Percentiles rank a stretch among this genome's conserved stretches.
phyloP scores from a whole-genome alignment of 92 coral and sea anemone species.

The Actinernus sp. region DNA sequence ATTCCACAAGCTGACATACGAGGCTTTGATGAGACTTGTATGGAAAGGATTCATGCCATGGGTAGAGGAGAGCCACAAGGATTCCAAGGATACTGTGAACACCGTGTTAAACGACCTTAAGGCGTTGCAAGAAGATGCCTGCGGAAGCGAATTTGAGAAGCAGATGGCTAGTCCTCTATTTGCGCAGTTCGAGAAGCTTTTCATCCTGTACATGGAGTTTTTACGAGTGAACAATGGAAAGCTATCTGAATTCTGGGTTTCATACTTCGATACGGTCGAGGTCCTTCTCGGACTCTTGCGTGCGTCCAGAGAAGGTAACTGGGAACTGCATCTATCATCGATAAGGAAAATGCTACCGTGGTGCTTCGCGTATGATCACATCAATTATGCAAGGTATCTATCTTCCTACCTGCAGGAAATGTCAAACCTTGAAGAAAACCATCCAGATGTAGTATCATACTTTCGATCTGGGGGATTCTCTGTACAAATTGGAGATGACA shows the following conservation, averaged over 20 bases:
- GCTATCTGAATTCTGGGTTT: conserved; percentile 14
- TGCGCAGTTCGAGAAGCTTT: conserved; percentile 13
- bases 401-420: conserved; percentile 8
- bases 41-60: conserved; percentile 10
- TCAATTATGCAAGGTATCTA: conserved; percentile 27
- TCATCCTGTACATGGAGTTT: conserved; percentile 14
- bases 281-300: conserved; percentile 8
- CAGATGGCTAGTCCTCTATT: conserved; percentile 1
- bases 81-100: conserved; percentile 1
- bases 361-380: conserved; percentile 46
- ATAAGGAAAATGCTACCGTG: conserved; percentile 27
- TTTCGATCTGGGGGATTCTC: conserved; percentile 12
- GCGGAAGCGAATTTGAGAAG: conserved; percentile 2
- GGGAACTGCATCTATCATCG: conserved; percentile 36
- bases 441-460: neutral
- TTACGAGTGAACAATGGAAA: conserved; percentile 17
- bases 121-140: conserved; percentile 7
- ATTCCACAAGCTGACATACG: conserved; percentile 2
- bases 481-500: conserved; percentile 5
- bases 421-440: conserved; percentile 2
- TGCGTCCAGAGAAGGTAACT: conserved; percentile 34
- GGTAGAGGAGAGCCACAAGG: neutral
- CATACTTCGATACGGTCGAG: conserved; percentile 17
- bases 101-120: neutral
- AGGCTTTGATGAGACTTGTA: conserved; percentile 11